Evolutionary conservation across 2,888 invertebrate genomes (phyloP).

Genomic region (Lamellibrachia columna): DNA sequence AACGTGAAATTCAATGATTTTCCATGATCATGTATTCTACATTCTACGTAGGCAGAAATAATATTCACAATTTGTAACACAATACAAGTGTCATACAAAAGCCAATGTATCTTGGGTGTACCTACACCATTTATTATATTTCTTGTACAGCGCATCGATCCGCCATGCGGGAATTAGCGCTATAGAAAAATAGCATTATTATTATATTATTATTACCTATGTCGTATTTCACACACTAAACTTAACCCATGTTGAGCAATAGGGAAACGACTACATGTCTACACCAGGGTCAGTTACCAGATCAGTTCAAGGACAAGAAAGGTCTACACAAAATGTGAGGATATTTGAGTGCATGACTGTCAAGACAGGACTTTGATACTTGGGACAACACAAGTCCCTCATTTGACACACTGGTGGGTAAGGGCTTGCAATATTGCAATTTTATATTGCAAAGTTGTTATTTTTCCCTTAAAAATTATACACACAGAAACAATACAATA

Average conservation of each 20-base stretch:
- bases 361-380: background rate
- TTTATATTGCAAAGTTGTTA: background rate
- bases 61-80: background rate
- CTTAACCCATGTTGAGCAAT: background rate
- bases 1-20: background rate
- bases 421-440: background rate
- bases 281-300: background rate
- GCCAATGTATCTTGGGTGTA: background rate
- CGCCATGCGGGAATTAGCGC: no score
- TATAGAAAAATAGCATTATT: no score
- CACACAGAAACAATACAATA: background rate
- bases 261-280: background rate
- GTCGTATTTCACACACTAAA: background rate
- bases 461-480: background rate
- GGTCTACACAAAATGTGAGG: background rate
- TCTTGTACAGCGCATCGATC: no score
- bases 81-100: background rate
- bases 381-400: background rate
- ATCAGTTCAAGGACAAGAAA: background rate
- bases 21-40: background rate
- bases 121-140: no score
- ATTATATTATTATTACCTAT: no score
- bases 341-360: background rate
- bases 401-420: background rate
- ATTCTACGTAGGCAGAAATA: background rate